Conservation (phyloP, 2,888 invertebrate genomes). For the Girardia tigrina region DNA sequence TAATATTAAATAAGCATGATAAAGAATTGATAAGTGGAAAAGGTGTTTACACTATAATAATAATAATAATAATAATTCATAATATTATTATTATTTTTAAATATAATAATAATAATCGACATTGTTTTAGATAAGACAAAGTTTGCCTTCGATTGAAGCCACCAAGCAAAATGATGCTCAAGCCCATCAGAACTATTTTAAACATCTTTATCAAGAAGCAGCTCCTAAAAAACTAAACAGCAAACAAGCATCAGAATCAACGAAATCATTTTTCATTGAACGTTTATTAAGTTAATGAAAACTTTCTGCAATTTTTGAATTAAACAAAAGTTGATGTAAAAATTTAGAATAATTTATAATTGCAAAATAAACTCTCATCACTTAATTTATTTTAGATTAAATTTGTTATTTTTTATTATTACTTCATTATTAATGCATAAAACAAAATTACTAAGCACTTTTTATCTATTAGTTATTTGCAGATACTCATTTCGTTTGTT, state of each 20-base stretch:
- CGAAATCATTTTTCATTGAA: background rate
- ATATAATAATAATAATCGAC: background rate
- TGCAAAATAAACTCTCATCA: too few relatives aligned
- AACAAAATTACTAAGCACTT: too few relatives aligned
- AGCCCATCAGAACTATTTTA: background rate
- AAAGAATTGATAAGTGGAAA: too few relatives aligned
- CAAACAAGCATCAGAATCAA: background rate
- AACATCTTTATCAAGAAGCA: background rate
- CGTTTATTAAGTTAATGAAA: background rate
- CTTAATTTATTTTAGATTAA: too few relatives aligned
- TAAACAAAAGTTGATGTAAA: too few relatives aligned
- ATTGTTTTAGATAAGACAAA: background rate
- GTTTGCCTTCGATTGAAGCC: background rate
- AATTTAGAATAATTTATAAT: too few relatives aligned
- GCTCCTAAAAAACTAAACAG: background rate
- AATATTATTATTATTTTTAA: background rate
- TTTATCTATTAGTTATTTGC: too few relatives aligned
- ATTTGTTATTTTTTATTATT: too few relatives aligned
- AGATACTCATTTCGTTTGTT: too few relatives aligned
- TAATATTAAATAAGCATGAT: too few relatives aligned
- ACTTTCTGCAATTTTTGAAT: too few relatives aligned
- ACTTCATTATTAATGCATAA: too few relatives aligned
- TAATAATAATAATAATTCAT: background rate
- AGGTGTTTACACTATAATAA: background rate
- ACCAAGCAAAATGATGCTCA: background rate